Base-by-base conservation (phyloP, 35 echinoderm and acorn worm species). In the Amphiura filiformis region DNA sequence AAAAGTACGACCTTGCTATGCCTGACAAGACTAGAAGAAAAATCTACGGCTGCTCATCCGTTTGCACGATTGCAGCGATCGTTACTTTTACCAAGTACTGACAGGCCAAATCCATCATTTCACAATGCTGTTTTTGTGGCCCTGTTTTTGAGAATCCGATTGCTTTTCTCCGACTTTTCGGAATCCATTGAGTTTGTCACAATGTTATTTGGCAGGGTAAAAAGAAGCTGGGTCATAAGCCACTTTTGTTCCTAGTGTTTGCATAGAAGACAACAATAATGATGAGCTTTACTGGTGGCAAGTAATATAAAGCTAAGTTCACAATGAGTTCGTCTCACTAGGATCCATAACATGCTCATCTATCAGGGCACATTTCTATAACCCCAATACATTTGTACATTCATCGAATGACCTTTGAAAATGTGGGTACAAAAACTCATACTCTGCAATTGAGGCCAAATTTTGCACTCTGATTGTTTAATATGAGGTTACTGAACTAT, bases 121-220 rank as follows among this genome's bases (percentile, higher is more conserved):
- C 61, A 70, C 61, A 70, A 70, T 70, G 61, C 61, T 70, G 61
- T 70, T 70, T 70, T 70, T 70, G 61, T 70, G 28, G 2, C 61
- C 7, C 61, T 70, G 15, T 70, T 70, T 26, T 70, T 70, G 15
- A 30, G 26, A 70, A 18, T 15, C 61, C 28, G 26, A 70, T 70
- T 70, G 61, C 61, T 70, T 70, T 70, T 70, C 61, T 70, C 17
- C 26, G 2, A 70, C 61, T 13, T 30, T n/a, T n/a, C 26, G 11
- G 61, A 52, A 70, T 70, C 26, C 61, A 70, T 15, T n/a, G 61
- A n/a, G 17, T 70, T n/a, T 70, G 28, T 11, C 26, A n/a, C 1
- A 70, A 70, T 70, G 26, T 30, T 26, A n/a, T 70, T 52, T 70
- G 61, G 61, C 61, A 70, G 61, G 11, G 28, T 18, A n/a, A 2